Percentiles rank a stretch among this genome's conserved stretches.
phyloP scores from a whole-genome alignment of 2,888 invertebrate genomes.

The Scotopteryx bipunctaria region DNA sequence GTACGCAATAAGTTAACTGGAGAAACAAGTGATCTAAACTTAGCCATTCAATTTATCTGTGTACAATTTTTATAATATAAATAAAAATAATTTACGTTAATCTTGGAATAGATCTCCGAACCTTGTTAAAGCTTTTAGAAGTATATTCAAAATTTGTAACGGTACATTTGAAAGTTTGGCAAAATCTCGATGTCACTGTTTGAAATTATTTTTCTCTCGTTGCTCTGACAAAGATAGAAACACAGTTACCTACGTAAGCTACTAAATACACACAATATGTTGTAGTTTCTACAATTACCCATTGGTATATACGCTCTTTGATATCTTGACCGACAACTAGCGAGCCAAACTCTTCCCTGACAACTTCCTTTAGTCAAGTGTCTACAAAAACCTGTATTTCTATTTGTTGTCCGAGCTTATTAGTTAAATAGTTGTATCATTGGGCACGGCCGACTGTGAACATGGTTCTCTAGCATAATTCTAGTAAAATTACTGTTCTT shows the following conservation, averaged over 20 bases:
- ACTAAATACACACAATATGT: no score
- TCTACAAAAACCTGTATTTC: constrained; percentile 4
- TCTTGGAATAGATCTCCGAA: constrained; percentile 47
- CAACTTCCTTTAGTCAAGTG: background rate
- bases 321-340: background rate
- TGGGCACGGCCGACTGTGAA: constrained; percentile 68
- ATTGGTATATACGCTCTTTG: no score
- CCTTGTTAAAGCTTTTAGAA: constrained; percentile 69
- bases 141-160: constrained; percentile 65
- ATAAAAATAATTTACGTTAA: constrained; percentile 46
- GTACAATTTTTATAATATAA: constrained; percentile 59
- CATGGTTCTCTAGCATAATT: constrained; percentile 77
- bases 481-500: constrained; percentile 71
- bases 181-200: constrained; percentile 67
- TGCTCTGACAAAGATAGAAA: constrained; percentile 15
- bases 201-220: constrained; percentile 32
- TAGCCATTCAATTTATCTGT: constrained; percentile 57
- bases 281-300: no score
- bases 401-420: constrained; percentile 29
- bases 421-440: constrained; percentile 57
- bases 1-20: constrained; percentile 53
- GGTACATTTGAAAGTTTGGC: constrained; percentile 54
- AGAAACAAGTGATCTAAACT: constrained; percentile 54
- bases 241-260: background rate
- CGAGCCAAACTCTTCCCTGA: background rate